Evolutionary conservation across 2,888 invertebrate genomes (phyloP).

Genomic region (Saturnia japonica): DNA sequence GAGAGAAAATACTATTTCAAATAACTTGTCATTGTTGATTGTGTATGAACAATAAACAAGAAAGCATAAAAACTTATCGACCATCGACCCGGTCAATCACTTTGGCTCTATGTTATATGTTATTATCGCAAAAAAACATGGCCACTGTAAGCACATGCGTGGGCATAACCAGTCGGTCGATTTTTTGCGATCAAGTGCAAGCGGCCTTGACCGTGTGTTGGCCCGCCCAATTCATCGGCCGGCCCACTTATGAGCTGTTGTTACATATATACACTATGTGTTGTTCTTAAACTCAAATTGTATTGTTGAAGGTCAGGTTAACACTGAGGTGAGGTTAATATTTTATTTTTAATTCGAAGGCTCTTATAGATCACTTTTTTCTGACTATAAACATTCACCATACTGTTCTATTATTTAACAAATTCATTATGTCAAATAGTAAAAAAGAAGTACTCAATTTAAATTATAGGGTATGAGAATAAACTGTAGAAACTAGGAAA

Average conservation of each 20-base stretch:
- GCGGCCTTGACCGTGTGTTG: constrained; percentile 74
- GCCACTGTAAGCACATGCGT: constrained; percentile 60
- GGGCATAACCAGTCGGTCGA: constrained; percentile 63
- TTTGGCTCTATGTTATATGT: constrained; percentile 17
- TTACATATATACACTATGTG: constrained; percentile 28
- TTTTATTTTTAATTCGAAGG: no score
- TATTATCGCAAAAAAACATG: constrained; percentile 22
- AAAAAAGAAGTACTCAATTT: no score
- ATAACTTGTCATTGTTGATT: not conserved
- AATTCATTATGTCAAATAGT: no score
- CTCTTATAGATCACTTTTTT: no score
- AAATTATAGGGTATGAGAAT: no score
- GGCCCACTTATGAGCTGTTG: constrained; percentile 40
- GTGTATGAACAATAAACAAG: constrained; percentile 6
- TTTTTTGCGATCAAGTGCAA: constrained; percentile 75
- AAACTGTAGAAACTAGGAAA: no score
- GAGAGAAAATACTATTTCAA: not conserved
- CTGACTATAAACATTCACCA: no score
- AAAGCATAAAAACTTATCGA: constrained; percentile 31
- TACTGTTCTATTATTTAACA: no score
- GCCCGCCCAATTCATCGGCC: constrained; percentile 57
- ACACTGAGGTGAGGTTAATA: not conserved
- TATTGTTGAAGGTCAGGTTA: not conserved
- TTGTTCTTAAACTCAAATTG: not conserved
- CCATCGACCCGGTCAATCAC: constrained; percentile 44